phyloP scores from a whole-genome alignment of 2,113 vertebrate genomes.

The Gymnogyps californianus region DNA sequence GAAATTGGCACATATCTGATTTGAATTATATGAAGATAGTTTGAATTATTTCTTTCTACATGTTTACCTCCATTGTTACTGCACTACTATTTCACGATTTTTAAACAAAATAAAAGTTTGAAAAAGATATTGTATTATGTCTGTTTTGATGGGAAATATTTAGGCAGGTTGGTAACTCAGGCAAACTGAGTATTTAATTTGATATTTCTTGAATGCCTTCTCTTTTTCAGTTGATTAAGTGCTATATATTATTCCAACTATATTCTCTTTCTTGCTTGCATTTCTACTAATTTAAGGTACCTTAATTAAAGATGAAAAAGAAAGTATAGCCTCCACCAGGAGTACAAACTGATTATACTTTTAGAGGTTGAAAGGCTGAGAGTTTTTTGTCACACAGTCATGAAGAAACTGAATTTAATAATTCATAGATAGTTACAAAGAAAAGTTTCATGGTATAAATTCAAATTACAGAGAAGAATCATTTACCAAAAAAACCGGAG shows the following conservation, averaged over 20 bases:
- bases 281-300: background rate
- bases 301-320: background rate
- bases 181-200: background rate
- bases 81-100: background rate
- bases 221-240: background rate
- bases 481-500: background rate
- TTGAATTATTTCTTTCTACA: background rate
- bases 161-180: background rate
- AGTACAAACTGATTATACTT: background rate
- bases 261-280: background rate
- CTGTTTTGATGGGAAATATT: background rate
- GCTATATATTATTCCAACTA: background rate
- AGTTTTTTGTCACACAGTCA: background rate
- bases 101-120: background rate
- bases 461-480: background rate
- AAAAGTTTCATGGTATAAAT: background rate
- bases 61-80: background rate
- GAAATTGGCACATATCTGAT: background rate
- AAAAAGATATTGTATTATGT: background rate
- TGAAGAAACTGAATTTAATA: background rate
- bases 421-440: background rate
- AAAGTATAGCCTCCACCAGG: background rate
- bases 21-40: background rate
- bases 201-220: background rate
- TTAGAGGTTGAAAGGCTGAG: background rate